These are phyloP conservation scores for Poeciliopsis prolifica DNA, from an alignment of 2,113 vertebrate genomes.

Conservation along the genomic window DNA sequence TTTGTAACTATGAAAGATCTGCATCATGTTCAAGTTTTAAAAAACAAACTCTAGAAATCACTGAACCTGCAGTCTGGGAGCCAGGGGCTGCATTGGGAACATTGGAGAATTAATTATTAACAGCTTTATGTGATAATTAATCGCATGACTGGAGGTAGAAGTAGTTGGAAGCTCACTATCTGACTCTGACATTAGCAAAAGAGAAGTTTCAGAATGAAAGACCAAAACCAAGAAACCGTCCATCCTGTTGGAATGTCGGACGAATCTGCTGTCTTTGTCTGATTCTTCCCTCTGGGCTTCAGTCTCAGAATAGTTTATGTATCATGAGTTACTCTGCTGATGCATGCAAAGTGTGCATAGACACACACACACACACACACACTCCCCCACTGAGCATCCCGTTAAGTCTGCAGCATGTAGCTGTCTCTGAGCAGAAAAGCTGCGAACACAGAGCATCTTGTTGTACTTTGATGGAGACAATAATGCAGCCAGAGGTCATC, in stretches of 20 bases:
- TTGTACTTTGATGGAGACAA: slow-evolving; percentile 15
- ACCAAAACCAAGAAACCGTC: not conserved
- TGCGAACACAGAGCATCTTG: slow-evolving; percentile 14
- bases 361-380: not conserved
- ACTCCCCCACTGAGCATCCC: not conserved
- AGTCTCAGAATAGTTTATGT: not conserved
- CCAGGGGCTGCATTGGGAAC: too few species aligned
- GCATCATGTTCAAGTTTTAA: too few species aligned
- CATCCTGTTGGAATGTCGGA: not conserved
- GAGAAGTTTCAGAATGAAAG: not conserved
- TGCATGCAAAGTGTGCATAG: not conserved
- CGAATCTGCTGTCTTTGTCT: slow-evolving; percentile 4
- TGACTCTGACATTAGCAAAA: too few species aligned
- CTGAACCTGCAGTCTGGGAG: too few species aligned
- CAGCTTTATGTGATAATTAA: too few species aligned
- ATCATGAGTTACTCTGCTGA: slow-evolving; percentile 22
- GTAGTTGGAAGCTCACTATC: too few species aligned
- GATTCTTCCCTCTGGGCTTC: not conserved
- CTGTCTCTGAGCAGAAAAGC: not conserved
- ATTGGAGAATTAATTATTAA: too few species aligned
- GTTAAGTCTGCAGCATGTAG: slow-evolving; percentile 7
- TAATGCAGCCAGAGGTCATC: slow-evolving; percentile 20
- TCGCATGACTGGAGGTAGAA: too few species aligned
- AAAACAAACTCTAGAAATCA: too few species aligned
- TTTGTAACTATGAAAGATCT: too few species aligned